Base-by-base conservation (phyloP, 2,113 vertebrate species). In the Ochotona curzoniae region DNA sequence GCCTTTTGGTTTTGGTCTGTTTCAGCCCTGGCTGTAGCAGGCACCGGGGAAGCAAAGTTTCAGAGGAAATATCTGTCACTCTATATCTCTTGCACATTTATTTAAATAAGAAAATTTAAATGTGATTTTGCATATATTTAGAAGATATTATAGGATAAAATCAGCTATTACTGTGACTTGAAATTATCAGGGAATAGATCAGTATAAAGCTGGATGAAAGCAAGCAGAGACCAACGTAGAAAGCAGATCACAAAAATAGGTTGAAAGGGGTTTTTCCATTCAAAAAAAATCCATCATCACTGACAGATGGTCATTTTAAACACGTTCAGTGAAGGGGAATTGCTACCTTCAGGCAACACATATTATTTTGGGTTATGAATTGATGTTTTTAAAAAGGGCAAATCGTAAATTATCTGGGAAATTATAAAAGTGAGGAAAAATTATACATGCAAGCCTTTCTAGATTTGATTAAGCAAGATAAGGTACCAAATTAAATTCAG, bases 291-390 rank as follows among this genome's bases (percentile, higher is more conserved):
- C 25, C 67, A 73, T 75, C 25, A 38, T 49, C 61, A 74, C 83
- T 54, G 64, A 82, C 93, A 96, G 93, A 96, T 90, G 93, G 92
- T 70, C 84, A 93, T 85, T 57, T 51, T 63, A 87, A 87, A 94
- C 47, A 89, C 67, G 73, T 85, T 96, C 57, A 67, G 63, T 47
- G 64, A 83, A 26, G 17, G 38, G 28, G 81, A 93, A 95, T n/a
- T 84, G 61, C 67, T 84, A 49, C 84, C 92, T 94, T 94, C 63
- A 38, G 85, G 92, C 63, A 90, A 92, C 83, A 69, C 60, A 26
- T 17, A 23, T 78, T 87, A 90, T 95, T 89, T 81, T 69, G 73
- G 75, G 82, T 81, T 82, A 84, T 64, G 84, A 93, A 89, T 28
- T 87, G 78, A 89, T 83, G 32, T 89, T 91, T n/a, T 57, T 15